Conservation (phyloP, 2,888 invertebrate genomes). For the Byasa hedistus region DNA sequence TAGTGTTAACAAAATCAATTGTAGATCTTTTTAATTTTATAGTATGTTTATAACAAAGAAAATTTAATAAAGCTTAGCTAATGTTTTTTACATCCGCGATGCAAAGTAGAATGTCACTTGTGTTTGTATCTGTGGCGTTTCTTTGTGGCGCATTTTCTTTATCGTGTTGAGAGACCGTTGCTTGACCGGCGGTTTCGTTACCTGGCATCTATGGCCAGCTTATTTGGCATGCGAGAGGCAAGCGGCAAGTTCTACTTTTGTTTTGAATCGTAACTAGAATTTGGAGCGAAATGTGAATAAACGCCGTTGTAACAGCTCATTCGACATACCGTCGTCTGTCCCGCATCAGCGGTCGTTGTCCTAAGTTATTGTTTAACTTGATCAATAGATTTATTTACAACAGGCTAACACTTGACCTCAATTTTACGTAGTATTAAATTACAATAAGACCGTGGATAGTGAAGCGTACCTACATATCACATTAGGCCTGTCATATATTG, state of each 20-base stretch:
- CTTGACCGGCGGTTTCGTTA: constrained; percentile 21
- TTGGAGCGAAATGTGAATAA: constrained; percentile 22
- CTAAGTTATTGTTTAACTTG: background rate
- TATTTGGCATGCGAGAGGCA: constrained; percentile 28
- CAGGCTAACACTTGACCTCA: too few relatives aligned
- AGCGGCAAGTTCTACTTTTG: constrained; percentile 25
- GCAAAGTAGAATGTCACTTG: constrained; percentile 3
- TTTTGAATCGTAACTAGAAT: constrained; percentile 15
- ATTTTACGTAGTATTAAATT: too few relatives aligned
- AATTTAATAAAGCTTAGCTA: too few relatives aligned
- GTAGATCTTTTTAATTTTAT: too few relatives aligned
- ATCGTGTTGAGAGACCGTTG: constrained; percentile 15
- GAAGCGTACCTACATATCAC: too few relatives aligned
- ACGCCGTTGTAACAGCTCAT: background rate
- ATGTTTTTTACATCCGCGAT: background rate
- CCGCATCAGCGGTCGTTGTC: background rate
- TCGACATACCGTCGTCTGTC: background rate
- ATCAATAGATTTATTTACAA: background rate
- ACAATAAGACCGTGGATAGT: too few relatives aligned
- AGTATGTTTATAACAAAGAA: too few relatives aligned
- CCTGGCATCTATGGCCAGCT: constrained; percentile 14
- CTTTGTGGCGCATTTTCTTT: constrained; percentile 23
- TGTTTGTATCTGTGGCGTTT: constrained; percentile 14
- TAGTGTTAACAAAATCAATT: too few relatives aligned
- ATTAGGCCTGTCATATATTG: too few relatives aligned